phyloP scores from a whole-genome alignment of 2,888 invertebrate species.

The Thera britannica region DNA sequence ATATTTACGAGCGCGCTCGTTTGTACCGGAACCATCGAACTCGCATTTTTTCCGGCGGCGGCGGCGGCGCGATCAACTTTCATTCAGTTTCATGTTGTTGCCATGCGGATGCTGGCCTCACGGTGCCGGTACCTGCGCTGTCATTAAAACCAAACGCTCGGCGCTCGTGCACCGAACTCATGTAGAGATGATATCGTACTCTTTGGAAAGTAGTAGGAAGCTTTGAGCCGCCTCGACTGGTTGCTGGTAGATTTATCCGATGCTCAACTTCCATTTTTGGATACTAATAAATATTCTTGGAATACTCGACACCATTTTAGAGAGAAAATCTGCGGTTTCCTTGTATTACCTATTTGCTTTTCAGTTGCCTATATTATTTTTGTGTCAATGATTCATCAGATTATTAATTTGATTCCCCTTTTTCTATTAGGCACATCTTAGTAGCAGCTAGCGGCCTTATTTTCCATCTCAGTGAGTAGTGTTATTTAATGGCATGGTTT shows the following conservation, averaged over 20 bases:
- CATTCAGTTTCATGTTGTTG: slow-evolving; percentile 81
- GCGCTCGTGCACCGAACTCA: slow-evolving; percentile 74
- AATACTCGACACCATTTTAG: background rate
- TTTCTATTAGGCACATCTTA: background rate
- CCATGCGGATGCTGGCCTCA: slow-evolving; percentile 81
- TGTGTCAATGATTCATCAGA: background rate
- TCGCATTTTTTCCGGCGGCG: slow-evolving; percentile 66
- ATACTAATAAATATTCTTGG: background rate
- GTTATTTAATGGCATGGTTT: background rate
- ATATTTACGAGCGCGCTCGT: slow-evolving; percentile 62
- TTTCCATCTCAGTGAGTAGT: too few species aligned
- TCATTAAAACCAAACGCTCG: slow-evolving; percentile 77
- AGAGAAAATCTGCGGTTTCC: background rate
- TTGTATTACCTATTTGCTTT: too few species aligned
- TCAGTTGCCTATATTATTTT: background rate
- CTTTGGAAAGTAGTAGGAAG: slow-evolving; percentile 76
- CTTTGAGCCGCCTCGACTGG: slow-evolving; percentile 55
- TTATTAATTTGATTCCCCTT: too few species aligned
- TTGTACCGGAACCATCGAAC: slow-evolving; percentile 63
- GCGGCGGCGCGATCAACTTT: slow-evolving; percentile 73
- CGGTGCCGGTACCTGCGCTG: slow-evolving; percentile 57
- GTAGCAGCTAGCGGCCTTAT: background rate
- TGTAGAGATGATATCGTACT: slow-evolving; percentile 80
- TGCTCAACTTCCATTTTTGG: slow-evolving; percentile 30
- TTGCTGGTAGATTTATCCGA: slow-evolving; percentile 46